Evolutionary conservation across 1,140 invertebrate genomes (phyloP).

Genomic region (Archegozetes longisetosus): DNA sequence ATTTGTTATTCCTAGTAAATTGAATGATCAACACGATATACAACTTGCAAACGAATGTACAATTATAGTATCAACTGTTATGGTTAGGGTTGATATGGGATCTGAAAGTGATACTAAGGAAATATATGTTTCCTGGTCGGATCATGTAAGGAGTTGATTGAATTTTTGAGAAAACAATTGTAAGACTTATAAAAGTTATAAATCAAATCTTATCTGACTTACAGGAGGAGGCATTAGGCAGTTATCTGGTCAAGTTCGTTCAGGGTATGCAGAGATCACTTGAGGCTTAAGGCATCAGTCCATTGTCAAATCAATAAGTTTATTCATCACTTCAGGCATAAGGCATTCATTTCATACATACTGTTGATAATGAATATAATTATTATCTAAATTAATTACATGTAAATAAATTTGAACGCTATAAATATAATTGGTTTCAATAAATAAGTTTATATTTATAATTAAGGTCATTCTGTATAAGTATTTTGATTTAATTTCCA

Average conservation of each 20-base stretch:
- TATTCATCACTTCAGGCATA: no score
- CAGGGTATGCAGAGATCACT: slow-evolving; percentile 18
- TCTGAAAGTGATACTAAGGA: slow-evolving; percentile 60
- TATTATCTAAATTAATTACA: no score
- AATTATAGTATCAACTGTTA: slow-evolving; percentile 69
- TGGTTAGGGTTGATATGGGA: slow-evolving; percentile 57
- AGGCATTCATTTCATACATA: no score
- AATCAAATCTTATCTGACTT: slow-evolving; percentile 15
- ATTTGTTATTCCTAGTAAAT: slow-evolving; percentile 27
- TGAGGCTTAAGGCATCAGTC: background rate
- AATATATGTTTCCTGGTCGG: slow-evolving; percentile 85
- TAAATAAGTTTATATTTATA: no score
- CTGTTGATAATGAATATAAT: no score
- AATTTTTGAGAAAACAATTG: background rate
- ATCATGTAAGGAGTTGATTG: slow-evolving; percentile 43
- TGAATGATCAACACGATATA: slow-evolving; percentile 52
- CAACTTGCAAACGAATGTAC: slow-evolving; percentile 54
- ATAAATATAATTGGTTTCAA: no score
- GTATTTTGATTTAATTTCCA: no score
- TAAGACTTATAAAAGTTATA: background rate
- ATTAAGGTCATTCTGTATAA: no score
- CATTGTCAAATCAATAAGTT: no score
- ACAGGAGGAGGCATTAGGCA: slow-evolving; percentile 75
- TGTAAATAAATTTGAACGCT: no score
- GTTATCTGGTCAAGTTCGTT: slow-evolving; percentile 47